Evolutionary conservation across 2,113 vertebrate species (phyloP).

Genomic region (Trematocara nigrifrons): DNA sequence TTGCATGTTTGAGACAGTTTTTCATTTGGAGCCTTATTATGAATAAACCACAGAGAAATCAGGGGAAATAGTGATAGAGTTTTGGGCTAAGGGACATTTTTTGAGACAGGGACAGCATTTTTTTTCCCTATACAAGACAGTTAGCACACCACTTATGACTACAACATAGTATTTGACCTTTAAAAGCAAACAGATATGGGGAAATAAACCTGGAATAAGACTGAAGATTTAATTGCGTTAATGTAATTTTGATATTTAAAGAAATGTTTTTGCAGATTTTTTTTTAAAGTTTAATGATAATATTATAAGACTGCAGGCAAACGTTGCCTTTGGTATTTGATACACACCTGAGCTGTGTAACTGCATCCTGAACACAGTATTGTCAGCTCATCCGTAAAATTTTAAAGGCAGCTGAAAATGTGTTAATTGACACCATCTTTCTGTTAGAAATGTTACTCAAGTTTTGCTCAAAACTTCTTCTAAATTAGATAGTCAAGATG

Average conservation of each 20-base stretch:
- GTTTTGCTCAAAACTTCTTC: background rate
- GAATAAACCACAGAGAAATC: background rate
- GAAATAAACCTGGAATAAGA: background rate
- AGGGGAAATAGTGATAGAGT: background rate
- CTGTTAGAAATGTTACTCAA: background rate
- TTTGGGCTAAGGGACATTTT: background rate
- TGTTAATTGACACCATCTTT: conserved; percentile 7
- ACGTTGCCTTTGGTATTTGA: background rate
- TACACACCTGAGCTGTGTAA: background rate
- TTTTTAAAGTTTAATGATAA: background rate
- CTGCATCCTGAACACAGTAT: background rate
- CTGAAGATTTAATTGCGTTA: background rate
- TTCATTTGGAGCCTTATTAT: background rate
- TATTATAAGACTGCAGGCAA: background rate
- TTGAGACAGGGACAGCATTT: background rate
- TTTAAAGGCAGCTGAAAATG: background rate
- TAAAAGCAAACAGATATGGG: background rate
- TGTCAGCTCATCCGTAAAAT: background rate
- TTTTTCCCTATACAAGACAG: background rate
- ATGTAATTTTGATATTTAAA: background rate
- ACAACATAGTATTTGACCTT: background rate
- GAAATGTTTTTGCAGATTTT: background rate
- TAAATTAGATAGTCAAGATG: background rate
- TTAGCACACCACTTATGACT: background rate
- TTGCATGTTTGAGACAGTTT: background rate